Percentiles rank a stretch among this genome's conserved stretches.
These are phyloP conservation scores for Xylocopa sonorina DNA, from an alignment of 1,140 invertebrate species.

Conservation along the genomic window DNA sequence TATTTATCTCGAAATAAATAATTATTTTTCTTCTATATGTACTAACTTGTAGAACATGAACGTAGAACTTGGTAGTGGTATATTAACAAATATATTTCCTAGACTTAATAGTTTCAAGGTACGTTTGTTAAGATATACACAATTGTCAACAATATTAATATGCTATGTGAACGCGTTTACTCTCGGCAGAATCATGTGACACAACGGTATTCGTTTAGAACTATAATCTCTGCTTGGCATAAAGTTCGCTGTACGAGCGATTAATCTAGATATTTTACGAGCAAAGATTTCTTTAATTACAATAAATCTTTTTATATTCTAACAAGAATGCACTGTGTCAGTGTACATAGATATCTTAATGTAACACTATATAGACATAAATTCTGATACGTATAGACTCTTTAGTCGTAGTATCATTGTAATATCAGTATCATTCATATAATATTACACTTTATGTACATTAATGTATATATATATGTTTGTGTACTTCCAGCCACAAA, in stretches of 20 bases:
- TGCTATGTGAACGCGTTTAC: conserved; percentile 31
- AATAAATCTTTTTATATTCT: conserved; percentile 5
- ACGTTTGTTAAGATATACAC: conserved; percentile 55
- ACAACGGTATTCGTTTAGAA: not conserved
- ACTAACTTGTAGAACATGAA: conserved; percentile 36
- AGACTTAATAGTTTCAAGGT: conserved; percentile 54
- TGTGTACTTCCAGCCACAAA: conserved; percentile 5
- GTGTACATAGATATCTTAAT: not conserved
- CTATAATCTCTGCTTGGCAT: conserved; percentile 24
- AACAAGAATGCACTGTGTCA: not conserved
- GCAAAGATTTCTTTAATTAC: not conserved
- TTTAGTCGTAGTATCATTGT: not conserved
- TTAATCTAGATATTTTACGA: conserved; percentile 12
- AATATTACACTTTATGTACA: conserved; percentile 26
- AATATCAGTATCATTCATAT: not conserved
- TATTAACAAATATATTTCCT: conserved; percentile 38
- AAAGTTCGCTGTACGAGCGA: not conserved
- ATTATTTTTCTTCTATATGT: not conserved
- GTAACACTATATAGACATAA: not conserved
- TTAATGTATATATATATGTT: not conserved
- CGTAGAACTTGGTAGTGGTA: conserved; percentile 41
- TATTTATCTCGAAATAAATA: conserved; percentile 10
- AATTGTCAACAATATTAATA: conserved; percentile 49
- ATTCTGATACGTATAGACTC: conserved; percentile 7
- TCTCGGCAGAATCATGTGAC: conserved; percentile 28